phyloP scores from a whole-genome alignment of 1,140 invertebrate genomes.

The Drosophila pachea region DNA sequence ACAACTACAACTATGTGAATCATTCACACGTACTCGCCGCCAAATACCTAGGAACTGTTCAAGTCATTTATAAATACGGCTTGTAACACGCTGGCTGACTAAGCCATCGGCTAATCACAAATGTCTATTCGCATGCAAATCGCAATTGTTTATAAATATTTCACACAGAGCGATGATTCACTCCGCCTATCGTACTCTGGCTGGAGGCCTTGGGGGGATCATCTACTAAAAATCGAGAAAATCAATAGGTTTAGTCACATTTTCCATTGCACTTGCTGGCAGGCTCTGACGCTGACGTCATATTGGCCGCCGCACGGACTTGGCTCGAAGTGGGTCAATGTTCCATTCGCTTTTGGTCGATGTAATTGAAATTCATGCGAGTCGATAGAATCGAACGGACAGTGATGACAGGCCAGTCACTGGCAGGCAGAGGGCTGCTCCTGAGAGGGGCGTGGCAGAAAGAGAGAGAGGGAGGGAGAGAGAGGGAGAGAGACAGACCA shows the following conservation, averaged over 20 bases:
- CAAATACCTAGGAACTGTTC: constrained; percentile 18
- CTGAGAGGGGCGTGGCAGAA: no score
- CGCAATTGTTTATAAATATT: constrained; percentile 37
- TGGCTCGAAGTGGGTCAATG: constrained; percentile 65
- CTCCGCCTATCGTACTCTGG: no score
- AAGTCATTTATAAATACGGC: constrained; percentile 12
- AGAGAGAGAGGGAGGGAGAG: no score
- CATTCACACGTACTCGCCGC: constrained; percentile 7
- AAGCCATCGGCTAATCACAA: constrained; percentile 38
- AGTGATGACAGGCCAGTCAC: constrained; percentile 1
- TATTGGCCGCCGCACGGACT: constrained; percentile 49
- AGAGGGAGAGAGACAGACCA: background rate
- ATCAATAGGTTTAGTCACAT: constrained; percentile 55
- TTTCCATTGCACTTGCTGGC: constrained; percentile 46
- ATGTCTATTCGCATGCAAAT: constrained; percentile 43
- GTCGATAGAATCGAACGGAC: background rate
- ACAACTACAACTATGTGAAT: constrained; percentile 14
- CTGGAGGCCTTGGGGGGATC: constrained; percentile 19
- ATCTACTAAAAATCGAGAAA: constrained; percentile 34
- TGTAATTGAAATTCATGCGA: constrained; percentile 60
- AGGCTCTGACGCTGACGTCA: constrained; percentile 54
- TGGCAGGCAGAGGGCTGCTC: background rate
- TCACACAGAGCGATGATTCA: constrained; percentile 32
- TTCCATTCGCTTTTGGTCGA: constrained; percentile 48
- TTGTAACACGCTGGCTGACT: constrained; percentile 26